phyloP scores from a whole-genome alignment of 2,113 vertebrate species.

The Halcyon senegalensis region DNA sequence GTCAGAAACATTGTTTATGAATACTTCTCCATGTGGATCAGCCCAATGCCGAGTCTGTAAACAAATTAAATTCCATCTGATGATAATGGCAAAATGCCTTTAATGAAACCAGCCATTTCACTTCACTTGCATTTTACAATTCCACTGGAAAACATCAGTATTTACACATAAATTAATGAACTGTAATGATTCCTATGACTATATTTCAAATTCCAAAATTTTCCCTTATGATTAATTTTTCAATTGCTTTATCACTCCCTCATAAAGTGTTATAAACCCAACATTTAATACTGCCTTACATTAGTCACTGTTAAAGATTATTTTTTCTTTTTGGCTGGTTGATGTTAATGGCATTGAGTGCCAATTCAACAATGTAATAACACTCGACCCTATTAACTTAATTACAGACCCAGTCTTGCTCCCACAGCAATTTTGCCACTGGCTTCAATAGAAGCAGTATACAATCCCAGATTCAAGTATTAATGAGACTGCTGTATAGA shows the following conservation, averaged over 20 bases:
- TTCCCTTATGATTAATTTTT: conserved; percentile 65
- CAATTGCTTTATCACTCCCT: conserved; percentile 60
- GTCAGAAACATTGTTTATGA: not conserved
- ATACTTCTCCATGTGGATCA: not conserved
- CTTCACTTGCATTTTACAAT: conserved; percentile 43
- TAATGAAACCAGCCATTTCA: conserved; percentile 31
- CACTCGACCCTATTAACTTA: conserved; percentile 44
- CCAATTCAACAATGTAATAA: conserved; percentile 55
- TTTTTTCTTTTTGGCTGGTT: conserved; percentile 30
- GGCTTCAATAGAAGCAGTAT: conserved; percentile 10
- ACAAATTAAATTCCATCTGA: conserved; percentile 51
- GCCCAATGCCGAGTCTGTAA: not conserved
- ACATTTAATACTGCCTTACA: conserved; percentile 1
- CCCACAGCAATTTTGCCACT: conserved; percentile 43
- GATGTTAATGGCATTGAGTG: conserved; percentile 59
- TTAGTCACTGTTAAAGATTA: conserved; percentile 37
- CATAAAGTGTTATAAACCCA: conserved; percentile 49
- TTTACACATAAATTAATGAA: conserved; percentile 64
- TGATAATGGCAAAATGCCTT: conserved; percentile 37
- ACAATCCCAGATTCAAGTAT: not conserved
- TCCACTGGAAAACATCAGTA: conserved; percentile 47
- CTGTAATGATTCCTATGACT: conserved; percentile 50
- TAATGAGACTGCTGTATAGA: not conserved
- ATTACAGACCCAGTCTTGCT: conserved; percentile 39
- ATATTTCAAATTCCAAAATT: conserved; percentile 40